Evolutionary conservation across 2,113 vertebrate genomes (phyloP), one percentile per base, ranked within the genome.

Genomic region (Colius striatus): DNA sequence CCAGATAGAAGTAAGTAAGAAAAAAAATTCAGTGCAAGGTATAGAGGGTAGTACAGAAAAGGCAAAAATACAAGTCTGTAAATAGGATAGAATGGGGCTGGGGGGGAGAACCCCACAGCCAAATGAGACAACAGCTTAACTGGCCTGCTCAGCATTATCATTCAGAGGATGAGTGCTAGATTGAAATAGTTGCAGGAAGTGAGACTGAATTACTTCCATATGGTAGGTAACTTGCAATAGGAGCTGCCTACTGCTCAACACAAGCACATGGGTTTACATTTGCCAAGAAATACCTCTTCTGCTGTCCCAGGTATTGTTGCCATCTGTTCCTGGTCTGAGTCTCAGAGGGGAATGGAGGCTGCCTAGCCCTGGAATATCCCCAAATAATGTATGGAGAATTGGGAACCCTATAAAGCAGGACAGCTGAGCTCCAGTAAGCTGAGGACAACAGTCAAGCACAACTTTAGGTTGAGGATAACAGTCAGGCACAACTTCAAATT

Each of bases 201-300:
- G 13, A 4, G 6, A 75, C 54, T 72, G 48, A 30, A 7, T 66
- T 16, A 6, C 13, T 58, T 74, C n/a, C 3, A 9, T 23, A 13
- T 34, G 65, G 47, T 16, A 18, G 13, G 8, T 54, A 81, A 47
- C 29, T n/a, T 41, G n/a, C 1, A 0, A 30, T 17, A 77, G 16
- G 36, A 58, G 43, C 36, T 62, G 63, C 43, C 25, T 84, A 10
- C 53, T 84, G n/a, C n/a, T 63, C 23, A 22, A 55, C 48, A 38
- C 30, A 54, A 34, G 15, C 11, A 9, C 5, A 0, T 21, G 29
- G 47, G 10, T 23, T 78, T 41, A 50, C 3, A 0, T 54, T 85
- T 60, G 29, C 47, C 43, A 67, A 21, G 3, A 47, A 85, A 43
- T 7, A 13, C 2, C 26, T 74, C 2, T 30, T 55, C 65, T 87